Evolutionary conservation across 1,140 invertebrate species (phyloP), one percentile per base, ranked within the genome.

Genomic region (Charaxes varanes): DNA sequence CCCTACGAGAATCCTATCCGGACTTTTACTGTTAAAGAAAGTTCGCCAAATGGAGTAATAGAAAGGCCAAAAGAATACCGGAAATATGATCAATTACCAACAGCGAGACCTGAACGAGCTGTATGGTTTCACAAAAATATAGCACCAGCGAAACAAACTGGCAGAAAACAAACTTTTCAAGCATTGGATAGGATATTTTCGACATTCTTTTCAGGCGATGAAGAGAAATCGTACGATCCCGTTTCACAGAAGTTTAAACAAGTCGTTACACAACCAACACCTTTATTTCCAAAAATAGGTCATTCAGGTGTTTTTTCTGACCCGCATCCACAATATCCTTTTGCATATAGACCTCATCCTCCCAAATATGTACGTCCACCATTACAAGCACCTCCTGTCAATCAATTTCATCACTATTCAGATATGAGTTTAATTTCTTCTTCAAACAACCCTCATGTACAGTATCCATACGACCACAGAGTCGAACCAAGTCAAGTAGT

Each of bases 101-200:
- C 33, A 4, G 30, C 46, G 6, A 60, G 69, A 38, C 60, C 62
- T 0, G 56, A 72, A 42, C 60, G 72, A 37, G 67, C 74, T 0
- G 49, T 83, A 23, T 83, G 79, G 79, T 53, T 78, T 24, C 79
- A 83, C 41, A 81, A 62, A 50, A 83, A 83, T 38, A 72, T 82
- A 40, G 58, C 41, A 11, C 66, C 69, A 14, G 41, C 47, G 13
- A 50, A 46, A 45, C 46, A 53, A 24, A 38, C 52, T 10, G 56
- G 62, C 15, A 65, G 45, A 10, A 54, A 58, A 23, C 63, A 60
- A 15, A 44, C 65, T 16, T 53, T 49, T 14, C 58, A 56, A 23
- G 63, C 63, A 17, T 53, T 78, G 28, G 73, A 83, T 22, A 64
- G 72, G 48, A 53, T 83, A 30, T 83, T 80, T 49, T 70, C 66